Conservation (phyloP, 1,140 invertebrate genomes). For the Xylocopa sonorina region DNA sequence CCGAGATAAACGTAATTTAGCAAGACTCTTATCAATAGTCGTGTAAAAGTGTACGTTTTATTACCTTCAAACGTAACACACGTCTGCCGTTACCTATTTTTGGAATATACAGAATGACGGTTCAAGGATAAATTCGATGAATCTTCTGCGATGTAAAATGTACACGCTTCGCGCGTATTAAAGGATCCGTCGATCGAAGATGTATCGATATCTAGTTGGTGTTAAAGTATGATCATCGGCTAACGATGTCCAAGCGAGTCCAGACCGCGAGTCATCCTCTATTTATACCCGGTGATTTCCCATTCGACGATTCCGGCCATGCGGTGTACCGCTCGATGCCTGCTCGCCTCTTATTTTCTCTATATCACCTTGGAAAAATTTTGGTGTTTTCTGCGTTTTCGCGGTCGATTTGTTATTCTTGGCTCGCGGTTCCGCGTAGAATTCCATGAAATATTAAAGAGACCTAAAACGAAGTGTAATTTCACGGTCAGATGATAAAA, state of each 20-base stretch:
- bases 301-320: conserved; percentile 59
- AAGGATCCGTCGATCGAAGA: conserved; percentile 10
- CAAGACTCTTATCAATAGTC: conserved; percentile 21
- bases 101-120: conserved; percentile 11
- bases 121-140: background rate
- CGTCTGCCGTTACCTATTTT: conserved; percentile 48
- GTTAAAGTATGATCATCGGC: conserved; percentile 54
- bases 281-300: conserved; percentile 73
- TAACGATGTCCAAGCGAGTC: conserved; percentile 56
- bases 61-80: conserved; percentile 17
- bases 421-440: background rate
- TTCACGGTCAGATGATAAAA: no score
- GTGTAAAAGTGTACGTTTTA: background rate
- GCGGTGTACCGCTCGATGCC: conserved; percentile 32
- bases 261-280: conserved; percentile 72
- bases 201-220: conserved; percentile 39
- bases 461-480: background rate
- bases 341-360: conserved; percentile 34
- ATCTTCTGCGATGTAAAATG: conserved; percentile 1
- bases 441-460: background rate
- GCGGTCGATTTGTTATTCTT: conserved; percentile 4
- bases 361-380: conserved; percentile 41
- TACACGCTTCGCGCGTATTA: conserved; percentile 12
- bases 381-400: conserved; percentile 3
- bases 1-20: conserved; percentile 4